Conservation (phyloP, 2,113 vertebrate genomes). For the Peromyscus polionotus region DNA sequence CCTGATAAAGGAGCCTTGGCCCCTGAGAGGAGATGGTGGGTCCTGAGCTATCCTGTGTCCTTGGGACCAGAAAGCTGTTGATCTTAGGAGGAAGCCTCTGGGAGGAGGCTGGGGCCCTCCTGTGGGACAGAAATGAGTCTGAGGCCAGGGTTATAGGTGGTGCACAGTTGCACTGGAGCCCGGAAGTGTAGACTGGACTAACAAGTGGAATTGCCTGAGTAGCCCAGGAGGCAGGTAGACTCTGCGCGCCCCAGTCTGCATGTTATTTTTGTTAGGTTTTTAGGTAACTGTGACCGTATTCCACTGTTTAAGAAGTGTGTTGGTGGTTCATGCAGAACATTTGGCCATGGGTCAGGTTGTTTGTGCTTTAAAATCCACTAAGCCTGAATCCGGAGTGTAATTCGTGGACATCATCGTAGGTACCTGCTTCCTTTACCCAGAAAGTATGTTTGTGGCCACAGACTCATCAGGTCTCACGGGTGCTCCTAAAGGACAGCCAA, state of each 20-base stretch:
- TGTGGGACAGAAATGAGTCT: background rate
- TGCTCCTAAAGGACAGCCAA: background rate
- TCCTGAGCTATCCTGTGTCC: background rate
- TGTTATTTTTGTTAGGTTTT: background rate
- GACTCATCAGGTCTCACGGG: background rate
- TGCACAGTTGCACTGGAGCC: accelerated
- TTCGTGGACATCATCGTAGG: background rate
- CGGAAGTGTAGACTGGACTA: no score
- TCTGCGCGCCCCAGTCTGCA: background rate
- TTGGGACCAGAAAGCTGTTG: background rate
- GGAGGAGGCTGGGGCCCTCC: background rate
- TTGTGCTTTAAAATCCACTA: background rate
- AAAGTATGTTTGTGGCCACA: background rate
- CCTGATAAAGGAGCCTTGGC: background rate
- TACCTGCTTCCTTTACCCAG: background rate
- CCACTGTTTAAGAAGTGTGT: background rate
- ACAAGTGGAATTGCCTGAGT: accelerated
- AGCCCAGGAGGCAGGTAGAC: background rate
- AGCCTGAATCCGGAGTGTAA: background rate
- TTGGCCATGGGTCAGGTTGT: background rate
- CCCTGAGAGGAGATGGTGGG: background rate
- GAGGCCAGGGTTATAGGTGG: background rate
- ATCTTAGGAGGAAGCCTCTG: no score
- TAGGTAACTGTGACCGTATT: background rate
- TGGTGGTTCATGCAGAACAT: background rate